Evolutionary conservation across 1,140 invertebrate species (phyloP), one percentile per base, ranked within the genome.

Genomic region (Chymomyza costata): DNA sequence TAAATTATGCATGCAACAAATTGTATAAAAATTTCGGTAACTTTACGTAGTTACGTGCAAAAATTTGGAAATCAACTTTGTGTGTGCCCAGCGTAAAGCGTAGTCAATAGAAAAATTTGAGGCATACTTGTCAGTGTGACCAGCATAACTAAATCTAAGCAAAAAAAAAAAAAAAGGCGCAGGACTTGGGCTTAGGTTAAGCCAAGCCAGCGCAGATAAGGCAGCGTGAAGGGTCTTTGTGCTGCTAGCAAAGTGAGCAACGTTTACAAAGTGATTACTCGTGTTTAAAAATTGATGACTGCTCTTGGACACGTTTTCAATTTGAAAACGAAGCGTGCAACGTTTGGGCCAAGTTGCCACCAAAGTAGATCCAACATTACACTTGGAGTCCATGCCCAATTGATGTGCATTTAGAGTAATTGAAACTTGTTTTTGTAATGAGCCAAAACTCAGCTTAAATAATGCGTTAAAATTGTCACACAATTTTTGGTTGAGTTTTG

Each of bases 1-100:
- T 82, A 73, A 82, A 82, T 82, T 82, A 82, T 82, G 80, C 80
- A 82, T 82, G 80, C 73, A 83, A 80, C 68, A 80, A 83, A 82
- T 83, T 82, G 78, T 83, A 82, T 82, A 80, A 82, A 82, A 82
- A 74, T 80, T 59, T 78, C 62, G 74, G 80, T 81, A 82, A 80
- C 71, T 78, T 80, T 80, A 71, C 68, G 68, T 66, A 61, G 73
- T 65, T 80, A 80, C 73, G 73, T 80, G 73, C 74, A 71, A 56
- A 80, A 80, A 80, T 80, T 81, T 59, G 60, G 56, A 61, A 80
- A 81, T 81, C 74, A 68, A 81, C 35, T 38, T n/a, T n/a, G n/a
- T 38, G 64, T 47, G 40, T 15, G 52, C 13, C 30, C 17, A 6
- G 21, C 6, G 6, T 11, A 34, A n/a, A 17, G 16, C 17, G 7